Evolutionary conservation across 2,888 invertebrate species (phyloP).

Genomic region (Nowickia ferox): DNA sequence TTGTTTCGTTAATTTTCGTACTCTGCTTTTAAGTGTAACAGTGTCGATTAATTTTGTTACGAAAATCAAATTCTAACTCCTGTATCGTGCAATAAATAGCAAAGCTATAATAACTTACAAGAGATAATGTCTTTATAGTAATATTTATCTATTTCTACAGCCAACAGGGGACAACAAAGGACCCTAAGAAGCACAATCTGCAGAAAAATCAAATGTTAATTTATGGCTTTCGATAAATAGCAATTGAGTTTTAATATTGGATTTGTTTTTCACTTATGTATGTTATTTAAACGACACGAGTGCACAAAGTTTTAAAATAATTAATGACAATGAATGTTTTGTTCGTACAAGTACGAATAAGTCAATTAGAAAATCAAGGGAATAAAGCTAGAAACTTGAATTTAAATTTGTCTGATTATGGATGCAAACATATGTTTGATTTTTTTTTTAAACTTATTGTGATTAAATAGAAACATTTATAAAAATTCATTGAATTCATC

Average conservation of each 20-base stretch:
- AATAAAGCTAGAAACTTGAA: slow-evolving; percentile 58
- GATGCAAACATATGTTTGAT: slow-evolving; percentile 31
- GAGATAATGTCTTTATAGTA: no score
- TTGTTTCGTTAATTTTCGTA: no score
- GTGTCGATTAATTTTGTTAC: no score
- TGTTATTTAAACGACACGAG: not conserved
- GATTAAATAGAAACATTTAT: slow-evolving; percentile 33
- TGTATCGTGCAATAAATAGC: no score
- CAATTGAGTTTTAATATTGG: slow-evolving; percentile 11
- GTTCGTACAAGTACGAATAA: not conserved
- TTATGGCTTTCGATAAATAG: slow-evolving; percentile 24
- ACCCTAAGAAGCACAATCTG: no score
- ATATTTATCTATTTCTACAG: no score
- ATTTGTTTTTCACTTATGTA: not conserved
- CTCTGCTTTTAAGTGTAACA: no score
- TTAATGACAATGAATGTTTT: slow-evolving; percentile 35
- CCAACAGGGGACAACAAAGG: no score
- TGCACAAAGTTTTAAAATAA: not conserved
- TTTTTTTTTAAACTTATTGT: not conserved
- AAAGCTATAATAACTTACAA: no score
- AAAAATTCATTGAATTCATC: slow-evolving; percentile 44
- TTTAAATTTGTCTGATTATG: slow-evolving; percentile 27
- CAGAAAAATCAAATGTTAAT: no score
- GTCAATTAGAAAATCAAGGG: slow-evolving; percentile 57
- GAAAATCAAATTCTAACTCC: no score